Evolutionary conservation across 2,113 vertebrate species (phyloP).

Genomic region (Cygnus buccinator): DNA sequence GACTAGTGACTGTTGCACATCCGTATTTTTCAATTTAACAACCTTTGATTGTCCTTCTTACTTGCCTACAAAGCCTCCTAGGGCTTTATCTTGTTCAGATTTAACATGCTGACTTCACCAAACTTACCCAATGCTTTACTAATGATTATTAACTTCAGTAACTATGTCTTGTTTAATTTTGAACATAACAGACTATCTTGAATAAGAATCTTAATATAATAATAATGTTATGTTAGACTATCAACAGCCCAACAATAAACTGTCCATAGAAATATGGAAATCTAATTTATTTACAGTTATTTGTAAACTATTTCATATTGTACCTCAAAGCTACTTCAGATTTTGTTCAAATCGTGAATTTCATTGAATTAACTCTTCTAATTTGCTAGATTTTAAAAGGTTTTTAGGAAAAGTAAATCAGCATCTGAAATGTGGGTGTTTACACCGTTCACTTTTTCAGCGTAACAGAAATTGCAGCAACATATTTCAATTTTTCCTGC

Average conservation of each 20-base stretch:
- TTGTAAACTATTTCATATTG: neutral
- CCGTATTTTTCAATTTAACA: neutral
- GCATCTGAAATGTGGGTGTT: slow-evolving; percentile 48
- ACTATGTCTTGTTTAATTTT: neutral
- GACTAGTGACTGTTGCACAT: neutral
- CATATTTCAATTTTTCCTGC: slow-evolving; percentile 26
- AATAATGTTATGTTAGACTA: neutral
- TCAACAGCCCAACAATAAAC: neutral
- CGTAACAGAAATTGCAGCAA: slow-evolving; percentile 8
- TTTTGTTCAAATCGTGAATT: neutral
- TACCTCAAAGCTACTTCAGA: neutral
- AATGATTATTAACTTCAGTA: neutral
- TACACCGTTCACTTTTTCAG: neutral
- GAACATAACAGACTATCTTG: neutral
- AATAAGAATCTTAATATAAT: neutral
- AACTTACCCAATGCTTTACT: neutral
- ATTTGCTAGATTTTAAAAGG: neutral
- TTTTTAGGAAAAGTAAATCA: neutral
- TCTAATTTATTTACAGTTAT: neutral
- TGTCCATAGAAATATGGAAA: neutral
- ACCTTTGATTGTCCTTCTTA: neutral
- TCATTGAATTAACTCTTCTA: neutral
- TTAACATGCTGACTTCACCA: neutral
- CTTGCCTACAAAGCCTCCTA: neutral
- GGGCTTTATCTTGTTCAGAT: neutral